Base-by-base conservation (phyloP, 53 echinoderm and acorn worm genomes). In the Actinopyga echinites region DNA sequence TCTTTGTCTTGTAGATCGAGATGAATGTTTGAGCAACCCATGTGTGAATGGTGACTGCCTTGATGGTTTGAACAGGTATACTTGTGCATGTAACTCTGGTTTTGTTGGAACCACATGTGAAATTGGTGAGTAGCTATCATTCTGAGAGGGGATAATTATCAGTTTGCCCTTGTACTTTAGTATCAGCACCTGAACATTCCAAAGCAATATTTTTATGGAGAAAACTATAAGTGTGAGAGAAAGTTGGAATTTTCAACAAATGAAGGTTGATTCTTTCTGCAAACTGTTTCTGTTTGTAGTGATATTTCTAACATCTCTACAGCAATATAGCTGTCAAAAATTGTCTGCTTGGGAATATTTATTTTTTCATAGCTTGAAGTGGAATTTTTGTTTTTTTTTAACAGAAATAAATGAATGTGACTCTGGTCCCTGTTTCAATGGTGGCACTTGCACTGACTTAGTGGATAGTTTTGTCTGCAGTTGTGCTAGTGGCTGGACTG, bases 381-480 rank as follows among this genome's bases (percentile, higher is more conserved):
- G 31, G 12, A 3, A 4, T 10, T 60, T 60, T 8, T 3, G 24
- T 5, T 74, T 49, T 74, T 37, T 40, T 40, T 28, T 10, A 31
- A 6, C 52, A 90, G 90, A 86, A 36, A 90, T 86, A 33, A 64
- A 90, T 17, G 90, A 90, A 82, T 90, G 90, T 74, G 17, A 29
- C 30, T 78, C 78, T 2, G n/a, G 25, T 56, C 78, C 78, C 29
- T 78, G 78, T 55, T 56, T 56, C 8, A 78, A 78, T 31, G 78
- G 78, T 33, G 78, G 78, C 8, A 6, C 30, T 12, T 78, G 78
- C 0, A 56, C 56, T 12, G 78, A 78, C 52, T 33, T 54, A 3
- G 10, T 78, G 9, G 54, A 78, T 55, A 30, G 30, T 3, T 78
- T 55, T 33, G 20, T 32, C 28, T 78, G 78, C n/a, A 55, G 15